These are phyloP conservation scores for Torymus texanus DNA, from an alignment of 2,888 invertebrate genomes.

Conservation along the genomic window DNA sequence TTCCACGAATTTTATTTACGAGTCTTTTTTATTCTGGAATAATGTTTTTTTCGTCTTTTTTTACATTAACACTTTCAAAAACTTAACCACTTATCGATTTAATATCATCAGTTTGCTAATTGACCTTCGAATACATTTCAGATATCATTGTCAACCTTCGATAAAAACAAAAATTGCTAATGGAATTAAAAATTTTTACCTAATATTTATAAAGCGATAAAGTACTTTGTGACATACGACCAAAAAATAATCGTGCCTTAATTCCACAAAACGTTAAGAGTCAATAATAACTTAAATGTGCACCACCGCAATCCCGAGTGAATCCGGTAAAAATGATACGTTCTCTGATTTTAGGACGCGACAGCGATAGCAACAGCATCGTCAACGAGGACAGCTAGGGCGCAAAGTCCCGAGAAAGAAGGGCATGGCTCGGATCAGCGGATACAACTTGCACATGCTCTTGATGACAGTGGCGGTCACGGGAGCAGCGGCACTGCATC, in stretches of 20 bases:
- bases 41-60: conserved; percentile 19
- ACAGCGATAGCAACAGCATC: conserved; percentile 50
- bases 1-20: conserved; percentile 11
- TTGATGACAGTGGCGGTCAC: conserved; percentile 19
- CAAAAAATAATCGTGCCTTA: conserved; percentile 1
- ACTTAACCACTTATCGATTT: no score
- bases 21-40: conserved; percentile 11
- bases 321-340: not conserved
- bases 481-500: not conserved
- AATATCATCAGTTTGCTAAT: no score
- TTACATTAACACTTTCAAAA: not conserved
- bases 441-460: conserved; percentile 23
- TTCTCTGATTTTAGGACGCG: conserved; percentile 34
- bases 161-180: no score
- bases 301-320: conserved; percentile 1
- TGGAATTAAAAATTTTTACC: no score
- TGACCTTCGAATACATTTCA: no score
- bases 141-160: no score
- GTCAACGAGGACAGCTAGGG: conserved; percentile 58
- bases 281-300: conserved; percentile 33
- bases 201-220: not conserved
- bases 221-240: not conserved
- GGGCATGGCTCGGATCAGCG: not conserved
- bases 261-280: conserved; percentile 17
- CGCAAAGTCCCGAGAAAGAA: conserved; percentile 66